Percentiles rank a stretch among this genome's conserved stretches.
These are phyloP conservation scores for Copidosoma floridanum DNA, from an alignment of 1,140 invertebrate genomes.

Conservation along the genomic window DNA sequence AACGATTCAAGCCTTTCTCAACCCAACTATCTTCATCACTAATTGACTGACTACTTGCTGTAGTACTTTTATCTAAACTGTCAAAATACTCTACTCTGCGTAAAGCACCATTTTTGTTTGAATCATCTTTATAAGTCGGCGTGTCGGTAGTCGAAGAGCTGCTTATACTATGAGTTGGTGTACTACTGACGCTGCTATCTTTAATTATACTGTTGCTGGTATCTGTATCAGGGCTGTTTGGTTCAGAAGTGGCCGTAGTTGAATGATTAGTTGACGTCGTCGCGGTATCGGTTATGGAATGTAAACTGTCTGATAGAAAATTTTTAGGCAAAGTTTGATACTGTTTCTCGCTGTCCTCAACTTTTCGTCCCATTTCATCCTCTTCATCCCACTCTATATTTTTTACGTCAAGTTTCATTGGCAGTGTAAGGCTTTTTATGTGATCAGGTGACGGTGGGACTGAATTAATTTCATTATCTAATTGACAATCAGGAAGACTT, in stretches of 20 bases:
- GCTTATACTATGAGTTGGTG: slow-evolving; percentile 52
- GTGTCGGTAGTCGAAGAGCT: slow-evolving; percentile 53
- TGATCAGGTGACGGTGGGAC: slow-evolving; percentile 57
- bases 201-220: slow-evolving; percentile 39
- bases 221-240: slow-evolving; percentile 39
- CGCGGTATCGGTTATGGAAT: slow-evolving; percentile 45
- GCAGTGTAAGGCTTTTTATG: slow-evolving; percentile 63
- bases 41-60: slow-evolving; percentile 48
- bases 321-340: slow-evolving; percentile 73
- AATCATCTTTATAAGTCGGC: slow-evolving; percentile 46
- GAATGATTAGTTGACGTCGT: slow-evolving; percentile 41
- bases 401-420: slow-evolving; percentile 68
- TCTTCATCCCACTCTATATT: slow-evolving; percentile 70
- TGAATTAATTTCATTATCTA: slow-evolving; percentile 43
- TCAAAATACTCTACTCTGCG: slow-evolving; percentile 50
- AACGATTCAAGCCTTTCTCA: slow-evolving; percentile 62
- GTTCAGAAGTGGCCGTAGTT: slow-evolving; percentile 38
- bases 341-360: slow-evolving; percentile 65
- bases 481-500: slow-evolving; percentile 35
- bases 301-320: slow-evolving; percentile 60
- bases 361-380: slow-evolving; percentile 66
- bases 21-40: slow-evolving; percentile 56
- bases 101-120: slow-evolving; percentile 50
- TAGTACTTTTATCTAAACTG: slow-evolving; percentile 53
- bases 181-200: slow-evolving; percentile 48